A percentile compares a stretch with the other conserved stretches of the same genome.
phyloP scores from a whole-genome alignment of 1,140 invertebrate genomes.

The Andricus grossulariae region DNA sequence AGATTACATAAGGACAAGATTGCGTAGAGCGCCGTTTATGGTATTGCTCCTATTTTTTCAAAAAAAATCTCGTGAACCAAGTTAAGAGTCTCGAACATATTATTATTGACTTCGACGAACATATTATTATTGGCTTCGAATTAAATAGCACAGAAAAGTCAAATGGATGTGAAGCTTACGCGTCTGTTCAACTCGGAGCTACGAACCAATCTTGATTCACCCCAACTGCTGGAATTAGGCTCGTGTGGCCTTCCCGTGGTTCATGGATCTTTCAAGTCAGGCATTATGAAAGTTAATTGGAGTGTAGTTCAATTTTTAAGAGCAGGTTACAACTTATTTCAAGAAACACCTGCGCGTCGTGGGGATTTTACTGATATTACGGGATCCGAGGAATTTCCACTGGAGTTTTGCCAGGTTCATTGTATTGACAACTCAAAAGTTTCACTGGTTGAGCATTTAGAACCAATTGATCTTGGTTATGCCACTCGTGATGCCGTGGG shows the following conservation, averaged over 20 bases:
- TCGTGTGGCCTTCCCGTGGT: conserved; percentile 50
- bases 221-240: conserved; percentile 47
- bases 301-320: conserved; percentile 48
- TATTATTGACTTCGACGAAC: conserved; percentile 55
- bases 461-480: conserved; percentile 41
- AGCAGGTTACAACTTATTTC: conserved; percentile 52
- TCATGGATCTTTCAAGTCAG: conserved; percentile 51
- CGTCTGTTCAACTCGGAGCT: conserved; percentile 39
- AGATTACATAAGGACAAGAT: conserved; percentile 39
- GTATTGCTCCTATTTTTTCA: conserved; percentile 39
- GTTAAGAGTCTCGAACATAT: conserved; percentile 53
- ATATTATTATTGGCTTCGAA: too few relatives aligned
- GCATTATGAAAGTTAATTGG: conserved; percentile 43
- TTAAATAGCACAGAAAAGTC: conserved; percentile 36
- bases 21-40: conserved; percentile 38
- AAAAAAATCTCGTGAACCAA: conserved; percentile 33
- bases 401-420: conserved; percentile 48
- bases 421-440: conserved; percentile 50
- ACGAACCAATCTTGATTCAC: conserved; percentile 31
- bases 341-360: conserved; percentile 47
- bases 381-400: conserved; percentile 39
- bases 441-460: conserved; percentile 34
- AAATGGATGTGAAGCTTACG: conserved; percentile 45
- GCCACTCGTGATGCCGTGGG: conserved; percentile 24
- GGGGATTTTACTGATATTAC: conserved; percentile 39